Base-by-base conservation (phyloP, 2,113 vertebrate genomes). In the Neopipo cinnamomea region DNA sequence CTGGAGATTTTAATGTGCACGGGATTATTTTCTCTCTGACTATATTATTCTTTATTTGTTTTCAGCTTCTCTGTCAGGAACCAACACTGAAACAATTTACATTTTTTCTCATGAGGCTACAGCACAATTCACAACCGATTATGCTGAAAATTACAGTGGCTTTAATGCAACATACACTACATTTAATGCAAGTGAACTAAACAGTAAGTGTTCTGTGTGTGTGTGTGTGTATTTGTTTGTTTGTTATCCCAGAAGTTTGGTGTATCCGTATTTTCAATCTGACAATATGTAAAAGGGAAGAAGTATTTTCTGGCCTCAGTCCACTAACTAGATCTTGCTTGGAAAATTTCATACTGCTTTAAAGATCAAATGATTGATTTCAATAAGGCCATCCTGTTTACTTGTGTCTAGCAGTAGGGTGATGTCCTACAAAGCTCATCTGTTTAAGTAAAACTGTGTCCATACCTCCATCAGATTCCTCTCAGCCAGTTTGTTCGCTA, bases 31-130 rank as follows among this genome's bases (percentile, higher is more conserved):
- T 56, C 10, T 79, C 33, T 90, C 65, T 89, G 41, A 95, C 23
- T 52, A 2, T 14, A 44, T 84, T 61, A 6, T 8, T 83, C 24
- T 89, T 55, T 72, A n/a, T 79, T 91, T 76, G 35, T 88, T 96
- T 91, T 76, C 95, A 99, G 99, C 97, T 95, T 96, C 97, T 49
- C 67, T 99, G 49, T 98, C 97, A 53, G 99, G 99, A 77, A 96
- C 73, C 44, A 56, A 87, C 84, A 94, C 97, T 70, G 98, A 97
- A 39, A 98, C 91, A 7, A 82, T 98, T 74, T 97, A 98, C 97
- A 97, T 99, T 61, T 98, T 99, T 94, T 98, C 98, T 44, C 96
- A 99, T 94, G 96, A 98, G 93, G 98, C 98, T 61, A 99, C 99
- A 8, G 97, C 94, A 20, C 97, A 97, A 52, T 99, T 99, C 96